phyloP scores from a whole-genome alignment of 2,797 vertebrate genomes.

The Psittacula derbiana region DNA sequence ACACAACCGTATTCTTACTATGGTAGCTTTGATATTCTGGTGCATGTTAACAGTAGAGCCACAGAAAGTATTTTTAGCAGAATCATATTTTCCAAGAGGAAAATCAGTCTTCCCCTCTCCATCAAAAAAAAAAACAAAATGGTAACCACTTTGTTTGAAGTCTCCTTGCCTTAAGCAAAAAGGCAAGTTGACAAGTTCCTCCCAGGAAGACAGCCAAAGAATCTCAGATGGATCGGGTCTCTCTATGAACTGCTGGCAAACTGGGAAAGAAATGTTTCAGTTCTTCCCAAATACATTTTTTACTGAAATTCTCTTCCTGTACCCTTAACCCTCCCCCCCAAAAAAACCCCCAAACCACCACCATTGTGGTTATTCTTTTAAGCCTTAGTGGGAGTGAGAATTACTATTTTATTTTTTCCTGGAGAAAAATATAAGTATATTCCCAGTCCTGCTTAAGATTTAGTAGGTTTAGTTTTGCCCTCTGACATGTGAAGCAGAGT shows the following conservation, averaged over 20 bases:
- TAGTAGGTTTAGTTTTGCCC: not conserved
- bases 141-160: conserved; percentile 22
- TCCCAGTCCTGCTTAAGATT: not conserved
- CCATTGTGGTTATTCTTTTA: not conserved
- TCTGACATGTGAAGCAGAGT: not conserved
- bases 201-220: conserved; percentile 50
- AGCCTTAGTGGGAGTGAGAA: not conserved
- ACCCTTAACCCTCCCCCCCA: too few relatives aligned
- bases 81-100: not conserved
- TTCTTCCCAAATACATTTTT: conserved; percentile 20
- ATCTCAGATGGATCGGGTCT: conserved; percentile 38
- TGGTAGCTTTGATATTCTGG: not conserved
- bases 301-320: not conserved
- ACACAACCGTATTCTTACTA: not conserved
- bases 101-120: not conserved
- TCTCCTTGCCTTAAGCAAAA: conserved; percentile 41
- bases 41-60: not conserved
- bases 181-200: conserved; percentile 55
- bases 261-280: not conserved
- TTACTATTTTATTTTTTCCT: not conserved
- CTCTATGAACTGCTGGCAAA: not conserved
- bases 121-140: not conserved
- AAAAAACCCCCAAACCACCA: accelerated
- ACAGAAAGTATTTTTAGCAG: not conserved
- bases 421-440: not conserved